Conservation (phyloP, 2,113 vertebrate species). For the Erpornis zantholeuca region DNA sequence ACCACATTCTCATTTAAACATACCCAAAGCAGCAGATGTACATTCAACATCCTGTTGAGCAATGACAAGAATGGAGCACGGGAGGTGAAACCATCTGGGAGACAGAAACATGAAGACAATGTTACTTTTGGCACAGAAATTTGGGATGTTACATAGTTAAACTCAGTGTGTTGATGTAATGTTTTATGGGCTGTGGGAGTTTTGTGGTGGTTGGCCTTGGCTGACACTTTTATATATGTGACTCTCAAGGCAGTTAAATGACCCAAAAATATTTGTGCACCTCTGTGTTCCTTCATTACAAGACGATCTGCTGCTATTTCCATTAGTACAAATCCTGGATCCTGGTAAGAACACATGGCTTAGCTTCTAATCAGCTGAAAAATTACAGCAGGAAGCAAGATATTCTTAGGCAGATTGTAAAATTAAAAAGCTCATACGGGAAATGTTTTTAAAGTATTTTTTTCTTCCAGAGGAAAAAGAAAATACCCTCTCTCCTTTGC, state of each 20-base stretch:
- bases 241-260: background rate
- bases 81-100: background rate
- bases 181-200: background rate
- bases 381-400: constrained; percentile 23
- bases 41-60: background rate
- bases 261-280: background rate
- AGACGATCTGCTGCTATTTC: background rate
- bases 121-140: background rate
- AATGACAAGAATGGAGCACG: background rate
- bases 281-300: background rate
- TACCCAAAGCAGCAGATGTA: background rate
- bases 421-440: background rate
- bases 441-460: background rate
- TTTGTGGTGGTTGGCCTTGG: background rate
- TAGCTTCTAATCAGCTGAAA: background rate
- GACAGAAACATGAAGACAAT: background rate
- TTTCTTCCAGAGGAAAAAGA: background rate
- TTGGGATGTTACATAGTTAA: fast-evolving
- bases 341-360: background rate
- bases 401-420: constrained; percentile 2
- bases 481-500: background rate
- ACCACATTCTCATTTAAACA: background rate
- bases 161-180: background rate
- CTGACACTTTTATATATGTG: background rate
- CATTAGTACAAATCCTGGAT: background rate